Conservation (phyloP, 1,140 invertebrate species). For the Heliconius hermathena region DNA sequence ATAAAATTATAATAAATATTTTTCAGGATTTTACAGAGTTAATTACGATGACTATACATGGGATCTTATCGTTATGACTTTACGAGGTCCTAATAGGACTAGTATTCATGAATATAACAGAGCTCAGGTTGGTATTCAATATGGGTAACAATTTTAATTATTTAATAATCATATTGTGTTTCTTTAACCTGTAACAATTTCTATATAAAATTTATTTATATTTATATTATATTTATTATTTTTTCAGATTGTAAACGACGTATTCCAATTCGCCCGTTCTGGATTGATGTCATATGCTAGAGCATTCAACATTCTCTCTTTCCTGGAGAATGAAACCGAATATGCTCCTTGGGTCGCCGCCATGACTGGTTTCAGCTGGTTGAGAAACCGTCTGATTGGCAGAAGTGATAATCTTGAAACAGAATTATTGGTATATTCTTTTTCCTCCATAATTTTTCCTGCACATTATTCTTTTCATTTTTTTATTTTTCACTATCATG, state of each 20-base stretch:
- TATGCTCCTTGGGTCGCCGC: constrained; percentile 86
- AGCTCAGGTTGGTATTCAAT: constrained; percentile 74
- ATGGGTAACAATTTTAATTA: not conserved
- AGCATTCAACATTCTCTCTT: constrained; percentile 83
- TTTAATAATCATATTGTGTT: too few species aligned
- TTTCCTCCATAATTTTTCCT: not conserved
- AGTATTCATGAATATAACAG: constrained; percentile 88
- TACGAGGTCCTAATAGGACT: constrained; percentile 79
- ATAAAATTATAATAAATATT: constrained; percentile 19
- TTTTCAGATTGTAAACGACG: constrained; percentile 87
- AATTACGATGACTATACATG: constrained; percentile 89
- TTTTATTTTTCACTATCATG: too few species aligned
- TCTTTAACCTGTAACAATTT: too few species aligned
- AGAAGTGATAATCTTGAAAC: constrained; percentile 16
- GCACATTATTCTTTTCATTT: too few species aligned
- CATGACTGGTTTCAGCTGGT: constrained; percentile 76
- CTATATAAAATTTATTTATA: too few species aligned
- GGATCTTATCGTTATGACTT: constrained; percentile 82
- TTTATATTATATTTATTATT: too few species aligned
- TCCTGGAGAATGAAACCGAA: constrained; percentile 84
- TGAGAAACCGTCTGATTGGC: constrained; percentile 72
- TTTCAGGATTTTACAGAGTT: constrained; percentile 89
- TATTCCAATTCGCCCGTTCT: constrained; percentile 85
- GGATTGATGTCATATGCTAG: constrained; percentile 76
- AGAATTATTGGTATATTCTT: not conserved